Conservation (phyloP, 2,113 vertebrate species). For the Stegastes partitus region DNA sequence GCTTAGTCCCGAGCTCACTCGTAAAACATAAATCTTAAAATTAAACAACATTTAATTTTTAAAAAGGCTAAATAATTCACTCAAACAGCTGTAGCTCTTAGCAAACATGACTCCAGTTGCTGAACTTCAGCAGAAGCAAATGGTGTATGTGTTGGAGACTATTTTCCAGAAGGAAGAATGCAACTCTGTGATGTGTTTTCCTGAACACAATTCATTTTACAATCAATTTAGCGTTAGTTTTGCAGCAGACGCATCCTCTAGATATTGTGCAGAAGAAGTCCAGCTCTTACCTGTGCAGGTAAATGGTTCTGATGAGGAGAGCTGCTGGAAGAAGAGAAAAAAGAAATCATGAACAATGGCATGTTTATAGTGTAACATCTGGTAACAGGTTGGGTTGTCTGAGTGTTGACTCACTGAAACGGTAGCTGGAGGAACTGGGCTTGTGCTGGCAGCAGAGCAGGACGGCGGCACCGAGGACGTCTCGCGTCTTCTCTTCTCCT, state of each 20-base stretch:
- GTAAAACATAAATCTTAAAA: too few relatives aligned
- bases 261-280: neutral
- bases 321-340: constrained; percentile 47
- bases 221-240: neutral
- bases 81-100: too few relatives aligned
- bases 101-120: too few relatives aligned
- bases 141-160: too few relatives aligned
- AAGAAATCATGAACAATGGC: neutral
- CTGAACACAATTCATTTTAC: too few relatives aligned
- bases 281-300: constrained; percentile 76
- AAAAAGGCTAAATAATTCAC: too few relatives aligned
- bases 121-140: too few relatives aligned
- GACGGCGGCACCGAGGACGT: constrained; percentile 71
- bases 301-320: constrained; percentile 65
- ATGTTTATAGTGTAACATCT: neutral
- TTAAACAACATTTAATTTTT: too few relatives aligned
- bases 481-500: constrained; percentile 90
- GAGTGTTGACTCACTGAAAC: constrained; percentile 59
- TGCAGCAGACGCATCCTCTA: neutral
- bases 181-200: too few relatives aligned
- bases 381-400: neutral
- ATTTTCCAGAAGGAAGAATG: too few relatives aligned
- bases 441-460: constrained; percentile 60
- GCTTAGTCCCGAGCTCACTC: too few relatives aligned
- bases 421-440: constrained; percentile 51